Base-by-base conservation (phyloP, 1,140 invertebrate genomes). In the Maniola jurtina region DNA sequence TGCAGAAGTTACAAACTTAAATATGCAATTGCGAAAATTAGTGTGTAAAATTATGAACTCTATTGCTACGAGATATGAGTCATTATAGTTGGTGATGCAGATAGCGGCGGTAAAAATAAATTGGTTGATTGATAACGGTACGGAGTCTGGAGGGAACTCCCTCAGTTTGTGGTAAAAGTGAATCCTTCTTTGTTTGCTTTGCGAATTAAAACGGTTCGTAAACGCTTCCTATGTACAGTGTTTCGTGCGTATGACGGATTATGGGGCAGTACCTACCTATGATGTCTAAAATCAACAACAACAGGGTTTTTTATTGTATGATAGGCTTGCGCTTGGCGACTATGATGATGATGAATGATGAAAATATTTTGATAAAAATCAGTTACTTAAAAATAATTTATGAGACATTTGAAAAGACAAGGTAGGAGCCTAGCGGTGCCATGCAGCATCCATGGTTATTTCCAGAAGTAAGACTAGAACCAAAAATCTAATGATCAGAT, bases 111-210 rank as follows among this genome's bases (percentile, higher is more conserved):
- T n/a, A 52, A 38, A 16, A 16, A 35, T 35, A 56, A 40, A 52
- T 16, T 52, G 25, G 60, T 38, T 40, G 2, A 0, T 14, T 52
- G 48, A 61, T 61, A 61, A 61, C 14, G 45, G 45, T 42, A 48
- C 58, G 6, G 14, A 13, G 60, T 52, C 13, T 35, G 25, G 14
- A 16, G 60, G 60, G 60, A 61, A 61, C 60, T 52, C 47, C 60
- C 60, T 61, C 47, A 47, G 11, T 10, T 40, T 16, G 47, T 52
- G 60, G 52, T 61, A 52, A 61, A 52, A 16, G 60, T 61, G 60
- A 52, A 16, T 61, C 60, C 47, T 47, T 10, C n/a, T 52, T 61
- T 38, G 34, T 15, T 15, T 16, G 15, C 4, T 52, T 16, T 16
- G 48, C 3, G 14, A 52, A 16, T 52, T 16, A 52, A 16, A 16